phyloP scores from a whole-genome alignment of 2,888 invertebrate genomes.

The Thymelicus sylvestris region DNA sequence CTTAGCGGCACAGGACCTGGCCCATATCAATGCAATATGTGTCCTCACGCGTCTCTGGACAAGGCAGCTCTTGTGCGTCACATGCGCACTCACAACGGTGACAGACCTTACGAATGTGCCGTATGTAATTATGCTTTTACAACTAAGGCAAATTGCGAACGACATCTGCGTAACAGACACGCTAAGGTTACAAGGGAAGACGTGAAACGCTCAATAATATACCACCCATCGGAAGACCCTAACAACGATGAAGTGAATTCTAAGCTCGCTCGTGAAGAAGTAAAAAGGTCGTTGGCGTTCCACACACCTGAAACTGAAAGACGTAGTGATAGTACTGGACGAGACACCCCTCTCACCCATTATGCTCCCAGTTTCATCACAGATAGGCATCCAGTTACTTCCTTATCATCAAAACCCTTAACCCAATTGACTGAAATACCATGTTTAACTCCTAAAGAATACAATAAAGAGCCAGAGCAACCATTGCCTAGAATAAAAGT shows the following conservation, averaged over 20 bases:
- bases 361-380: conserved; percentile 74
- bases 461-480: conserved; percentile 54
- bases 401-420: conserved; percentile 62
- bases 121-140: conserved; percentile 99
- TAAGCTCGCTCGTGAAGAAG: conserved; percentile 82
- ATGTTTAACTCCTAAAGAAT: conserved; percentile 64
- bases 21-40: conserved; percentile 97
- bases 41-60: conserved; percentile 94
- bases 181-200: conserved; percentile 94
- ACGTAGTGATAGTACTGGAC: conserved; percentile 68
- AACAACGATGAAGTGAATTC: conserved; percentile 89
- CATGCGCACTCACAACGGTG: conserved; percentile 97
- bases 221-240: conserved; percentile 94
- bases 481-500: conserved; percentile 82
- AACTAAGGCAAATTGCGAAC: conserved; percentile 98
- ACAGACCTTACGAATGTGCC: conserved; percentile 96
- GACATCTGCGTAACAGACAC: conserved; percentile 96
- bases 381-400: conserved; percentile 75
- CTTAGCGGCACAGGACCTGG: conserved; percentile 90
- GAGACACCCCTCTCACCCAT: conserved; percentile 74
- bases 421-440: conserved; percentile 54
- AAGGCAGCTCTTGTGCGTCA: conserved; percentile 96
- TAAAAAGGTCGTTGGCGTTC: conserved; percentile 83
- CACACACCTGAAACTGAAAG: conserved; percentile 81
- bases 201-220: conserved; percentile 94